Evolutionary conservation across 1,140 invertebrate genomes (phyloP).

Genomic region (Drosophila melanica): DNA sequence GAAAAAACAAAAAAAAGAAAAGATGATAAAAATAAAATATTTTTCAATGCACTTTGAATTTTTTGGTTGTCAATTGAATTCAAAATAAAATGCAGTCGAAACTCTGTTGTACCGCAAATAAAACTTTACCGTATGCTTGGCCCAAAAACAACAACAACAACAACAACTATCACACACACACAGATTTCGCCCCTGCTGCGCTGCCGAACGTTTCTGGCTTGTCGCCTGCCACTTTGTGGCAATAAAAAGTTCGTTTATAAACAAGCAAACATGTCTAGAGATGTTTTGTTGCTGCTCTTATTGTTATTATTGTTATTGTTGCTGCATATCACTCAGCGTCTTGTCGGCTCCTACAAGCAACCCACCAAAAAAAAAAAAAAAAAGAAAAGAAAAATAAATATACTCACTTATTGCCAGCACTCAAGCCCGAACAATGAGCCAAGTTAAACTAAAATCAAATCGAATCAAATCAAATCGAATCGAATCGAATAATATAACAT

Average conservation of each 20-base stretch:
- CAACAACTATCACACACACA: too few species aligned
- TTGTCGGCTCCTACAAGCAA: slow-evolving; percentile 54
- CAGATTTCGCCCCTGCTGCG: background rate
- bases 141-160: slow-evolving; percentile 7
- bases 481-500: slow-evolving; percentile 6
- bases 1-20: too few species aligned
- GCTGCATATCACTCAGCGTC: slow-evolving; percentile 66
- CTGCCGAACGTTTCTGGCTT: slow-evolving; percentile 54
- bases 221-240: slow-evolving; percentile 67
- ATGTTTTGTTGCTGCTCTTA: slow-evolving; percentile 41
- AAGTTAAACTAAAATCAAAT: slow-evolving; percentile 6
- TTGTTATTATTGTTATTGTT: slow-evolving; percentile 41
- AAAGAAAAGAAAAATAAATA: slow-evolving; percentile 11
- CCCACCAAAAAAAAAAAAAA: slow-evolving; percentile 5
- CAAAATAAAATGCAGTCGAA: slow-evolving; percentile 36
- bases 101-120: slow-evolving; percentile 21
- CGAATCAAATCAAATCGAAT: background rate
- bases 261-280: slow-evolving; percentile 62
- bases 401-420: slow-evolving; percentile 6
- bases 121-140: slow-evolving; percentile 34
- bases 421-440: background rate
- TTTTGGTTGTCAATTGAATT: slow-evolving; percentile 49
- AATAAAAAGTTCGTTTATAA: slow-evolving; percentile 78
- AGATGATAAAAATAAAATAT: slow-evolving; percentile 12
- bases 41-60: slow-evolving; percentile 28